phyloP scores from a whole-genome alignment of 2,888 invertebrate genomes.

The Leucania comma region DNA sequence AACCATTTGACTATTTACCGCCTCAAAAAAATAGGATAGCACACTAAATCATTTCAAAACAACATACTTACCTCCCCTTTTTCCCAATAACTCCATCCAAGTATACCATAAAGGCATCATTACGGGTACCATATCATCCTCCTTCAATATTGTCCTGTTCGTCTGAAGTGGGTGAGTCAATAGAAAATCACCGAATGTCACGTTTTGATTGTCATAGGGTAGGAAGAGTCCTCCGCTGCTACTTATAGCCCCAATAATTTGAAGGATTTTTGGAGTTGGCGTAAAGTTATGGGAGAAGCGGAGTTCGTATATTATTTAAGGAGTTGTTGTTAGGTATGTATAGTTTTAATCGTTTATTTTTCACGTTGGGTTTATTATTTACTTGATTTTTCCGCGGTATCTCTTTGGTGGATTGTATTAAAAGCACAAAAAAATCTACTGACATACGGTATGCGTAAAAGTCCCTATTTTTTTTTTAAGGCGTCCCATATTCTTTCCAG shows the following conservation, averaged over 20 bases:
- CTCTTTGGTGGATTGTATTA: no score
- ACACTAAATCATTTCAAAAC: conserved; percentile 16
- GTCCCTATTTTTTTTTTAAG: no score
- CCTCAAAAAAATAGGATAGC: background rate
- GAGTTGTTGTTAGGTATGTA: no score
- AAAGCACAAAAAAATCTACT: no score
- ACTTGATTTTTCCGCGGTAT: no score
- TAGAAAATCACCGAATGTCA: conserved; percentile 69
- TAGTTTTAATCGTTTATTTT: no score
- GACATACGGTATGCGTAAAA: no score
- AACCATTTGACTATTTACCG: background rate
- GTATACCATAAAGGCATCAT: conserved; percentile 33
- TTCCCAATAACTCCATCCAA: conserved; percentile 7
- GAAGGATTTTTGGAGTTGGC: conserved; percentile 59
- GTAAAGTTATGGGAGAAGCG: conserved; percentile 3
- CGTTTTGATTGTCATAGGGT: conserved; percentile 72
- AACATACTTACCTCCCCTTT: background rate
- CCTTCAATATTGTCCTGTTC: conserved; percentile 55
- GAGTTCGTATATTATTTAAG: accelerated
- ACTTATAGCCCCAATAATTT: conserved; percentile 72
- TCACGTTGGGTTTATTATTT: no score
- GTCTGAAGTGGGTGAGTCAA: conserved; percentile 54
- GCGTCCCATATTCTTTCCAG: no score
- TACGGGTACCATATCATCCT: conserved; percentile 41
- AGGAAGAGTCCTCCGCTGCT: conserved; percentile 65